Percentiles rank a stretch among this genome's conserved stretches.
Evolutionary conservation across 2,888 invertebrate genomes (phyloP).

Genomic region (Agrotis ipsilon): DNA sequence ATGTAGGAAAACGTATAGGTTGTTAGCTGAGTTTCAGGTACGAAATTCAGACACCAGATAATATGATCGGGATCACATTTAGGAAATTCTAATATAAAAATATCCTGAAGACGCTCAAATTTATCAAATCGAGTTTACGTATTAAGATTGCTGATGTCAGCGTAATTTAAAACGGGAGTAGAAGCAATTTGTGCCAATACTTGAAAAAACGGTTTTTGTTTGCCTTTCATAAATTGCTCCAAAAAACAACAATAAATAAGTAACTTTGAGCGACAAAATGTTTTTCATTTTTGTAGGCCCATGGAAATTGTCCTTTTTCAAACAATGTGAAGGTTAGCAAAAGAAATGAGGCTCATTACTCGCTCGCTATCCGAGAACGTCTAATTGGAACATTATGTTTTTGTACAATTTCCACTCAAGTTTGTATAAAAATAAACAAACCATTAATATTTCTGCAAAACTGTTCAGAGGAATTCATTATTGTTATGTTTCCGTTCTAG

Average conservation of each 20-base stretch:
- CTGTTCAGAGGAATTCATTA: no score
- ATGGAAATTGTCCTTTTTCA: conserved; percentile 50
- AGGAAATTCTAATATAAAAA: neutral
- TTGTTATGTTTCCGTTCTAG: neutral
- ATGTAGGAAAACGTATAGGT: neutral
- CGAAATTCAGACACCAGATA: neutral
- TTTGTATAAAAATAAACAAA: conserved; percentile 27
- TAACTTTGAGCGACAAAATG: conserved; percentile 27
- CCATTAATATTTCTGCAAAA: conserved; percentile 17
- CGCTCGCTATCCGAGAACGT: conserved; percentile 49
- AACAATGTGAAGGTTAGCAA: conserved; percentile 51
- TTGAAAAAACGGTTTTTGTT: conserved; percentile 3
- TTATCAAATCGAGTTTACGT: conserved; percentile 15
- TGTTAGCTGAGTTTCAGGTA: neutral
- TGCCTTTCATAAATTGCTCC: conserved; percentile 18
- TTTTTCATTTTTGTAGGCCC: conserved; percentile 39
- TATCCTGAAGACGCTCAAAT: neutral
- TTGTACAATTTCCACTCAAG: conserved; percentile 10
- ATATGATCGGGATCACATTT: conserved; percentile 4
- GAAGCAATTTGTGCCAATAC: conserved; percentile 1
- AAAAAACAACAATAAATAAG: conserved; percentile 27
- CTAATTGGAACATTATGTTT: conserved; percentile 55
- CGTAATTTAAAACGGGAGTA: conserved; percentile 4
- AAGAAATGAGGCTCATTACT: conserved; percentile 58
- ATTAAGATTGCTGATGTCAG: conserved; percentile 5